phyloP scores from a whole-genome alignment of 35 echinoderm and acorn worm species.

The Apostichopus japonicus region DNA sequence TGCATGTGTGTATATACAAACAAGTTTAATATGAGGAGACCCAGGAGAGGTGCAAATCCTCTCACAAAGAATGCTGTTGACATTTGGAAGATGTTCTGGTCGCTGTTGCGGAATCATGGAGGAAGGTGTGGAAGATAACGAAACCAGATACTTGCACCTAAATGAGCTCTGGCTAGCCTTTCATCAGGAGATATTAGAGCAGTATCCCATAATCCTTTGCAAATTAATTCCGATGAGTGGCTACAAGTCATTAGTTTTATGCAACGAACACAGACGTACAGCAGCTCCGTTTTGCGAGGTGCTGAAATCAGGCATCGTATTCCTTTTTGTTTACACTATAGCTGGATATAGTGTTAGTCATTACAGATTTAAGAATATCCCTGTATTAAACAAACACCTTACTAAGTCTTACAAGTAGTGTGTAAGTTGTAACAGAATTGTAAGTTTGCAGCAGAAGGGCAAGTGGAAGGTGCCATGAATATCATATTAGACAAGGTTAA shows the following conservation, averaged over 20 bases:
- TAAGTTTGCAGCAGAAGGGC: neutral
- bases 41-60: too few relatives aligned
- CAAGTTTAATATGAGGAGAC: too few relatives aligned
- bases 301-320: neutral
- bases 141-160: neutral
- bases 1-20: too few relatives aligned
- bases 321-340: neutral
- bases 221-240: conserved; percentile 22
- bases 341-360: neutral
- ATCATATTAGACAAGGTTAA: too few relatives aligned
- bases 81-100: neutral
- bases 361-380: neutral
- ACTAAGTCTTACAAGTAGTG: neutral
- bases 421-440: neutral
- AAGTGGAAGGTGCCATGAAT: too few relatives aligned
- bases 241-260: neutral
- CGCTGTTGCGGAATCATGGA: neutral
- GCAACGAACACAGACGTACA: neutral
- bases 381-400: neutral
- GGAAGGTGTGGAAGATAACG: neutral
- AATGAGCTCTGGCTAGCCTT: neutral
- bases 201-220: conserved; percentile 26
- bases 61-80: neutral
- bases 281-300: neutral
- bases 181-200: neutral